These are phyloP conservation scores for Vidua macroura DNA, from an alignment of 2,113 vertebrate species.

Conservation along the genomic window DNA sequence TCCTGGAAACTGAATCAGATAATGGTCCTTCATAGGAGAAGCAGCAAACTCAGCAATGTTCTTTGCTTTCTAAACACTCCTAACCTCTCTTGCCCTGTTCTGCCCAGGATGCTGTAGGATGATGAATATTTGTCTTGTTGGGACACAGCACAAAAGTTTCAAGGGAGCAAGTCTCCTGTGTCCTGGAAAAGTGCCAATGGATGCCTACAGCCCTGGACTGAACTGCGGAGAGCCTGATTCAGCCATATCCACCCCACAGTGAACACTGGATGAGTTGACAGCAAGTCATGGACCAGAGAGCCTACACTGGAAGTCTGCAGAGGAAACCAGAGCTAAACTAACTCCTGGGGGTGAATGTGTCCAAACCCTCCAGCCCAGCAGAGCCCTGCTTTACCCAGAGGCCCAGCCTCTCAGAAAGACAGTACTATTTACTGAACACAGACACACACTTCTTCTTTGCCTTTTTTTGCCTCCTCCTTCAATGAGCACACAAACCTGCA, in stretches of 20 bases:
- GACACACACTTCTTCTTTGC: neutral
- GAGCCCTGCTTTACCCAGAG: neutral
- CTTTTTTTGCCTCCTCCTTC: neutral
- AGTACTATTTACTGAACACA: neutral
- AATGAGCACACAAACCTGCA: neutral
- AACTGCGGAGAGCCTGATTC: neutral
- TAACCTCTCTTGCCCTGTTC: neutral
- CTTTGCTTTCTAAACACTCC: neutral
- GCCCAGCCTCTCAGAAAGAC: neutral
- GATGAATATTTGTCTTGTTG: neutral
- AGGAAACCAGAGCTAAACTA: neutral
- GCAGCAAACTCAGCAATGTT: neutral
- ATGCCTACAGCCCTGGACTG: neutral
- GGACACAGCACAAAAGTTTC: neutral
- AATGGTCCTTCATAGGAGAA: neutral
- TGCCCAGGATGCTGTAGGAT: neutral
- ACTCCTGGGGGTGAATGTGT: neutral
- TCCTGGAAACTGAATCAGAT: neutral
- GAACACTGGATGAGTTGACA: neutral
- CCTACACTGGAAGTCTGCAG: neutral
- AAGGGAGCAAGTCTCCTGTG: neutral
- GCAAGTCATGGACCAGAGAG: neutral
- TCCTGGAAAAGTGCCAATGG: neutral
- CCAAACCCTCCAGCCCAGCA: neutral
- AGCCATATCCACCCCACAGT: rapidly evolving